Percentiles rank a stretch among this genome's conserved stretches.
Evolutionary conservation across 1,140 invertebrate species (phyloP).

Genomic region (Nymphalis io): DNA sequence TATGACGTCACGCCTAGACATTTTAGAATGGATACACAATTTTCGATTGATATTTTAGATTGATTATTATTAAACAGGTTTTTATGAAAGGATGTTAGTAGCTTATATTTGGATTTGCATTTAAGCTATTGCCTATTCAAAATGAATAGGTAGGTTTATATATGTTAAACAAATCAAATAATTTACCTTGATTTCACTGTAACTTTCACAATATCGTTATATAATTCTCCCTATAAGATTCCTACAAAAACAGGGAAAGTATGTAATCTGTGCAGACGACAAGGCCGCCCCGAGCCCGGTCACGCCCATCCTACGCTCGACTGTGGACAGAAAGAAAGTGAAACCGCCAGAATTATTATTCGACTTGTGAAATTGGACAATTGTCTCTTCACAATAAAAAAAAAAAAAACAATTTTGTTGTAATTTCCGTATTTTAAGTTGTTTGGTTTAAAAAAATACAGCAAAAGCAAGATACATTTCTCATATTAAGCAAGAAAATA

Average conservation of each 20-base stretch:
- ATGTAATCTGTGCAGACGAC: slow-evolving; percentile 56
- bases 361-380: slow-evolving; percentile 24
- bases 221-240: slow-evolving; percentile 57
- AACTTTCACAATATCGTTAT: slow-evolving; percentile 62
- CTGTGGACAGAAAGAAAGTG: slow-evolving; percentile 60
- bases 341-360: slow-evolving; percentile 45
- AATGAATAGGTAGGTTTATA: too few species aligned
- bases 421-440: background rate
- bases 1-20: background rate
- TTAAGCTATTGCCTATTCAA: too few species aligned
- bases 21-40: background rate
- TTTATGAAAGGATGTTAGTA: background rate
- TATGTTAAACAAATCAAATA: background rate
- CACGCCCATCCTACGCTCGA: slow-evolving; percentile 61
- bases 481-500: too few species aligned
- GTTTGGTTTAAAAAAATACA: background rate
- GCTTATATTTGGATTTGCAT: too few species aligned
- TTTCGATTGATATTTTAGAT: background rate
- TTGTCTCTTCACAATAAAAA: slow-evolving; percentile 12
- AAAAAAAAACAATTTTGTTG: background rate
- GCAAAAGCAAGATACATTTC: background rate
- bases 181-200: background rate
- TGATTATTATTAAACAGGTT: background rate
- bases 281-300: slow-evolving; percentile 55
- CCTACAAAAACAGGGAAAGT: slow-evolving; percentile 78